Evolutionary conservation across 2,888 invertebrate species (phyloP).

Genomic region (Folsomia candida): DNA sequence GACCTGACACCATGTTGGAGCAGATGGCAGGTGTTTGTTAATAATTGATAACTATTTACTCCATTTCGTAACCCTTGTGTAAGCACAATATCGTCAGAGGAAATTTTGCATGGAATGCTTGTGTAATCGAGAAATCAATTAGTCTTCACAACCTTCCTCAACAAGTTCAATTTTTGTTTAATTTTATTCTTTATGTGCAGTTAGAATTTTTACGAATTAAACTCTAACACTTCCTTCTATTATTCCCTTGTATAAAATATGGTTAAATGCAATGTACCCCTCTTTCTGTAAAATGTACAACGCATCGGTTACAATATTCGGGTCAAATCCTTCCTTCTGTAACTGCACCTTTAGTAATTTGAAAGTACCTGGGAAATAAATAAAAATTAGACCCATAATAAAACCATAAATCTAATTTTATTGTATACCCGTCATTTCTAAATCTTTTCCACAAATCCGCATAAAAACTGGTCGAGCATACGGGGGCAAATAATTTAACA

Average conservation of each 20-base stretch:
- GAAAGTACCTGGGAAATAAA: neutral
- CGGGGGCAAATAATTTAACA: neutral
- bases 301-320: neutral
- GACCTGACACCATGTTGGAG: conserved; percentile 32
- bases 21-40: too few relatives aligned
- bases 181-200: too few relatives aligned
- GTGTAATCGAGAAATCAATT: too few relatives aligned
- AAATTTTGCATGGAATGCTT: too few relatives aligned
- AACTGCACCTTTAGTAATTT: neutral
- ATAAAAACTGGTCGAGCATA: neutral
- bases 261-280: neutral
- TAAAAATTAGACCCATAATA: too few relatives aligned
- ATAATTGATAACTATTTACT: too few relatives aligned
- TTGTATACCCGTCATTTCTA: neutral
- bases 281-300: neutral
- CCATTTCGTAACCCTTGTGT: too few relatives aligned
- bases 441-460: neutral
- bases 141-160: too few relatives aligned
- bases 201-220: too few relatives aligned
- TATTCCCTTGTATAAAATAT: neutral
- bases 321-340: neutral
- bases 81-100: too few relatives aligned
- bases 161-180: too few relatives aligned
- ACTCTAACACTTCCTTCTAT: neutral
- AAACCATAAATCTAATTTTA: neutral